These are phyloP conservation scores for Etheostoma cragini DNA, from an alignment of 2,113 vertebrate genomes.

Conservation along the genomic window DNA sequence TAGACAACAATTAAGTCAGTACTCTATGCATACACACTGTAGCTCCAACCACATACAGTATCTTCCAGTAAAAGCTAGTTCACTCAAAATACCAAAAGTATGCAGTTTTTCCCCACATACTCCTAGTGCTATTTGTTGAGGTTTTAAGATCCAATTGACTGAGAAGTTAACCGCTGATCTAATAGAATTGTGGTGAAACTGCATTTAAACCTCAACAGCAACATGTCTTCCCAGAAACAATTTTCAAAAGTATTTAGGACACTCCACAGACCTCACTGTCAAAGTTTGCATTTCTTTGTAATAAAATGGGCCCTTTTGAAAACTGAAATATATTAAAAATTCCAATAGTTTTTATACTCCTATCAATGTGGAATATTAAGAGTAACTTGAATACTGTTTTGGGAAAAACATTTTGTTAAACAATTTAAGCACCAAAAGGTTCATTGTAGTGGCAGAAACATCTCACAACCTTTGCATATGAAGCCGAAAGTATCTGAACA, in stretches of 20 bases:
- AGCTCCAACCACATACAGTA: background rate
- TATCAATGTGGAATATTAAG: background rate
- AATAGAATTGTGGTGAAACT: background rate
- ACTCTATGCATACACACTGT: background rate
- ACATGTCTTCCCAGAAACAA: background rate
- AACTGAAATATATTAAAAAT: background rate
- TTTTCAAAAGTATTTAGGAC: background rate
- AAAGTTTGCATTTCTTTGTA: background rate
- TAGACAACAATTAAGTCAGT: background rate
- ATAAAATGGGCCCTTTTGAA: background rate
- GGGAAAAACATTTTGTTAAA: background rate
- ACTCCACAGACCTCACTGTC: background rate
- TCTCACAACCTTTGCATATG: background rate
- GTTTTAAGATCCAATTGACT: no score
- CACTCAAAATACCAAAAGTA: background rate
- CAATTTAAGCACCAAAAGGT: background rate
- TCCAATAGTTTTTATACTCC: background rate
- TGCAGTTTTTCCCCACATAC: background rate
- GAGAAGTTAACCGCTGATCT: background rate
- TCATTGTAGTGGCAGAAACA: background rate
- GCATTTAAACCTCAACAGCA: background rate
- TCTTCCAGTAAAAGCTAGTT: background rate
- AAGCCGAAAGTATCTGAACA: background rate
- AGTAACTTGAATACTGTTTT: background rate
- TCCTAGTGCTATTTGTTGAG: background rate